phyloP scores from a whole-genome alignment of 1,140 invertebrate genomes.

The Pseudomyrmex gracilis region DNA sequence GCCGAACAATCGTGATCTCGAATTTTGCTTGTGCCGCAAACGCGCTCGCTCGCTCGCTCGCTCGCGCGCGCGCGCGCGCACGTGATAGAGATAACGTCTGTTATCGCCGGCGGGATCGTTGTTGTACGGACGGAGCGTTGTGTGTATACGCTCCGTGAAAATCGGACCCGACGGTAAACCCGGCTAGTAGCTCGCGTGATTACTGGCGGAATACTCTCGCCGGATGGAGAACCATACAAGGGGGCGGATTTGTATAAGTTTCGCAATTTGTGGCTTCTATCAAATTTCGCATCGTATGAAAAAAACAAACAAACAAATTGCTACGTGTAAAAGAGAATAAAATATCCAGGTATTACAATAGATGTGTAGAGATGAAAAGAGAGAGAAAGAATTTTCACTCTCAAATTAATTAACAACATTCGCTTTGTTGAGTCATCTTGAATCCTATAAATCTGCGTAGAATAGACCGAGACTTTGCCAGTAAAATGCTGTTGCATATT shows the following conservation, averaged over 20 bases:
- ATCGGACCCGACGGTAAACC: slow-evolving; percentile 21
- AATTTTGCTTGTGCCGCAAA: not conserved
- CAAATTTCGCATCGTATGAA: not conserved
- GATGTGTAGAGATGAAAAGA: too few species aligned
- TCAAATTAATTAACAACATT: not conserved
- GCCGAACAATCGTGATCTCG: slow-evolving; percentile 46
- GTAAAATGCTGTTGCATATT: not conserved
- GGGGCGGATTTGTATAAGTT: slow-evolving; percentile 6
- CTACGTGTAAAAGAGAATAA: too few species aligned
- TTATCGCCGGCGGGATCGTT: slow-evolving; percentile 61
- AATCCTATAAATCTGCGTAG: not conserved
- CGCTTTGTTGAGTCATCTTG: too few species aligned
- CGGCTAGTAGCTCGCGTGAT: slow-evolving; percentile 16
- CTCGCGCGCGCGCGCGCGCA: slow-evolving; percentile 2
- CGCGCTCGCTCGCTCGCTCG: too few species aligned
- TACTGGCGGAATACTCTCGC: not conserved
- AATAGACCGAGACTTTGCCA: not conserved
- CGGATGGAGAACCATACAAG: too few species aligned
- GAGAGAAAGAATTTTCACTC: not conserved
- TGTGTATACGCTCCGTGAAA: slow-evolving; percentile 30
- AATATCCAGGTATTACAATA: too few species aligned
- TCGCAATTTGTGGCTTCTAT: not conserved
- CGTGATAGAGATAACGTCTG: slow-evolving; percentile 60
- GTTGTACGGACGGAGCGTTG: slow-evolving; percentile 45
- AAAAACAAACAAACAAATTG: not conserved